phyloP scores from a whole-genome alignment of 2,113 vertebrate genomes.

The Jacana jacana region DNA sequence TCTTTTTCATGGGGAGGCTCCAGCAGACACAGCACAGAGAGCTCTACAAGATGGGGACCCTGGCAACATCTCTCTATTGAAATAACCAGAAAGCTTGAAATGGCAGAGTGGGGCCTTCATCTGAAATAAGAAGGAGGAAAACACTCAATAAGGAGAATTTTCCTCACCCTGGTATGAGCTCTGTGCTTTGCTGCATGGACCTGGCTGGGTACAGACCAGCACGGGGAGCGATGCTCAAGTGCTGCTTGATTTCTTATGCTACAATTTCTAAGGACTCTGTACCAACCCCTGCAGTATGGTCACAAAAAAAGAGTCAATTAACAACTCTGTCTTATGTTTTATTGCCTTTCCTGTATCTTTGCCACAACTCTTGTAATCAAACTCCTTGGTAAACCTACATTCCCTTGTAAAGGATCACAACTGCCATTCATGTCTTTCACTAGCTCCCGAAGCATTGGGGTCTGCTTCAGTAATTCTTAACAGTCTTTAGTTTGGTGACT shows the following conservation, averaged over 20 bases:
- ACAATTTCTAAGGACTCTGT: background rate
- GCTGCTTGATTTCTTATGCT: background rate
- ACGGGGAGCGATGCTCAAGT: background rate
- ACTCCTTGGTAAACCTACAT: background rate
- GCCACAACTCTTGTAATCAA: background rate
- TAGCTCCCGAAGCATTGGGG: accelerated
- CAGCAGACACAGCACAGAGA: background rate
- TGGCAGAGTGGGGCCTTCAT: background rate
- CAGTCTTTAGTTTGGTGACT: background rate
- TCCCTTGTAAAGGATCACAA: background rate
- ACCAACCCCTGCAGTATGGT: background rate
- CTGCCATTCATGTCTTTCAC: background rate
- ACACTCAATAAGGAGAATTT: background rate
- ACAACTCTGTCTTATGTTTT: background rate
- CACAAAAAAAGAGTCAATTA: background rate
- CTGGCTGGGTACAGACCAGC: background rate
- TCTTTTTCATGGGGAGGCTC: background rate
- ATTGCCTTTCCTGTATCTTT: background rate
- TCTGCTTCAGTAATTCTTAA: background rate
- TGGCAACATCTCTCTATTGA: accelerated
- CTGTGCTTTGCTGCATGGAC: background rate
- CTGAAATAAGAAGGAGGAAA: background rate
- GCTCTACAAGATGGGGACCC: background rate
- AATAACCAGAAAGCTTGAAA: background rate
- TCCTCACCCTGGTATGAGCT: background rate